Percentiles rank a stretch among this genome's conserved stretches.
Conservation (phyloP, 2,888 invertebrate species). For the Chymomyza amoena region DNA sequence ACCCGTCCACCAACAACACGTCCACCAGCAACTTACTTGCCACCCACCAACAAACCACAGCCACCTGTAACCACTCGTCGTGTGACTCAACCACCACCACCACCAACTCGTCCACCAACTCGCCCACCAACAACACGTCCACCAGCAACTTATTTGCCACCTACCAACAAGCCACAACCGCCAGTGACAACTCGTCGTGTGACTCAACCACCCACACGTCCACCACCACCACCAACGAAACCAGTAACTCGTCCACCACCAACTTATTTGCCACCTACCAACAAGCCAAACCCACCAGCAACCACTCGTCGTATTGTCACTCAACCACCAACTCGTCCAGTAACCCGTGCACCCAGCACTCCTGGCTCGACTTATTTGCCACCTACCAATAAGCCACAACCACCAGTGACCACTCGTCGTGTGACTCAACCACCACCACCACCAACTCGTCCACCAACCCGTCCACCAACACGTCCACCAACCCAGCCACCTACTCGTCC, state of each 20-base stretch:
- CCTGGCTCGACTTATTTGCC: conserved; percentile 50
- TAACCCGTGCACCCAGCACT: not conserved
- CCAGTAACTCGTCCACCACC: conserved; percentile 37
- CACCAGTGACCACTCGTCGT: conserved; percentile 31
- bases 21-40: conserved; percentile 46
- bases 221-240: conserved; percentile 28
- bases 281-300: conserved; percentile 23
- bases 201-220: conserved; percentile 26
- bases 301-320: conserved; percentile 34
- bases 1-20: conserved; percentile 47
- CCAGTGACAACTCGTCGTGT: conserved; percentile 30
- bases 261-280: conserved; percentile 23
- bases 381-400: conserved; percentile 49
- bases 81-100: conserved; percentile 15
- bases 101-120: conserved; percentile 44
- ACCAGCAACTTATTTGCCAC: conserved; percentile 53
- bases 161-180: conserved; percentile 45
- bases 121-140: conserved; percentile 25
- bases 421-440: conserved; percentile 23
- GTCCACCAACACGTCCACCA: conserved; percentile 40
- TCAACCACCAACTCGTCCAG: conserved; percentile 20
- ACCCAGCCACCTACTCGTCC: conserved; percentile 28
- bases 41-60: conserved; percentile 51
- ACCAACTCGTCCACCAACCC: conserved; percentile 36
- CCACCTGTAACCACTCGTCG: conserved; percentile 40